A percentile compares a stretch with the other conserved stretches of the same genome.
phyloP scores from a whole-genome alignment of 2,888 invertebrate species.

The Eilema sororculum region DNA sequence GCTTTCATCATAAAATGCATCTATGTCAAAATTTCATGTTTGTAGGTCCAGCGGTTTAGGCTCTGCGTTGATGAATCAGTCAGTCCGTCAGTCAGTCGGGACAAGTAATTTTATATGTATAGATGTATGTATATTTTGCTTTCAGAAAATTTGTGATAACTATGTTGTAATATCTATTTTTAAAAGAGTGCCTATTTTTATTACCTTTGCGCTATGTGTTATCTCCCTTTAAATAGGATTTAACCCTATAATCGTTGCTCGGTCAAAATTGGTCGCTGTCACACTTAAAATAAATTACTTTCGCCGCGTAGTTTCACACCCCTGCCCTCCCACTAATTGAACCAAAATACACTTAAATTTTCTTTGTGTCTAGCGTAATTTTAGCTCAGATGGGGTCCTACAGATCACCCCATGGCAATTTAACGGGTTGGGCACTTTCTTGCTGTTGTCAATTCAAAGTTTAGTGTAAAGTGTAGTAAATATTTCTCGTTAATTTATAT shows the following conservation, averaged over 20 bases:
- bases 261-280: slow-evolving; percentile 66
- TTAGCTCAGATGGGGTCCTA: slow-evolving; percentile 77
- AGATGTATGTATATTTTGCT: too few species aligned
- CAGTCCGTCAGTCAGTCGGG: too few species aligned
- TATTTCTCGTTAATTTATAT: slow-evolving; percentile 39
- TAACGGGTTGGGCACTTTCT: slow-evolving; percentile 70
- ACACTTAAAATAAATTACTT: slow-evolving; percentile 81
- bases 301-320: slow-evolving; percentile 80
- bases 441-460: slow-evolving; percentile 63
- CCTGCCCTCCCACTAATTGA: slow-evolving; percentile 77
- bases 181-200: slow-evolving; percentile 13
- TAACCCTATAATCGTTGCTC: slow-evolving; percentile 58
- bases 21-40: too few species aligned
- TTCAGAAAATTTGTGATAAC: background rate
- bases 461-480: slow-evolving; percentile 66
- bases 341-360: slow-evolving; percentile 84
- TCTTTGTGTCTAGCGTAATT: slow-evolving; percentile 83
- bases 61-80: too few species aligned
- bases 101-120: too few species aligned
- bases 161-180: background rate
- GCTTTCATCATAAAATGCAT: too few species aligned
- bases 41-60: too few species aligned
- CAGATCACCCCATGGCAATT: slow-evolving; percentile 73
- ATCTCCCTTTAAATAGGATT: slow-evolving; percentile 25
- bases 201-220: slow-evolving; percentile 6